Evolutionary conservation across 1,140 invertebrate genomes (phyloP).

Genomic region (Pomacea maculata): DNA sequence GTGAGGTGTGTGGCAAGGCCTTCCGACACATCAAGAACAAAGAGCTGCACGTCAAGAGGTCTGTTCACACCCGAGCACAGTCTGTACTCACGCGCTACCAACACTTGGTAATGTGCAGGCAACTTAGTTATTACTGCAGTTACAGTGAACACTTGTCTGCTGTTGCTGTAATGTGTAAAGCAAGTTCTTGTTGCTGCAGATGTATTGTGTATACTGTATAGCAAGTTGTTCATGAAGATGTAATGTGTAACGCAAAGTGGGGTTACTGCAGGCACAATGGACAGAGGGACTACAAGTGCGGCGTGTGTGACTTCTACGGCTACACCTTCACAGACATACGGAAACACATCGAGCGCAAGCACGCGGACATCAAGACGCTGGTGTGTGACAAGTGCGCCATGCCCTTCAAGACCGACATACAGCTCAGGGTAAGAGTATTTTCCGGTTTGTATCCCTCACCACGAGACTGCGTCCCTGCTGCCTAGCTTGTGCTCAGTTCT

Average conservation of each 20-base stretch:
- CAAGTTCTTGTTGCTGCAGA: too few relatives aligned
- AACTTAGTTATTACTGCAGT: not conserved
- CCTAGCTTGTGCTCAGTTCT: too few relatives aligned
- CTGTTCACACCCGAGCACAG: not conserved
- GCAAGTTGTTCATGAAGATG: not conserved
- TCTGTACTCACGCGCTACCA: not conserved
- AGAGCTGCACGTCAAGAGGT: conserved; percentile 67
- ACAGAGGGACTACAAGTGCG: conserved; percentile 64
- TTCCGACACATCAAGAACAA: conserved; percentile 67
- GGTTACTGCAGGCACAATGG: conserved; percentile 56
- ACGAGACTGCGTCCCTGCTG: too few relatives aligned
- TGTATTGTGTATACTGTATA: too few relatives aligned
- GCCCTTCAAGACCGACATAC: conserved; percentile 53
- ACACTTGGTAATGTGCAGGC: too few relatives aligned
- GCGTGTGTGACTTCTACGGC: conserved; percentile 66
- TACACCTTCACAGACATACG: conserved; percentile 68
- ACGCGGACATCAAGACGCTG: conserved; percentile 57
- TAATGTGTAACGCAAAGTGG: not conserved
- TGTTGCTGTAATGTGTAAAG: not conserved
- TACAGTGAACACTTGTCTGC: not conserved
- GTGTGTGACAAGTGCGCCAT: conserved; percentile 62
- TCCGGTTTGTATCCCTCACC: not conserved
- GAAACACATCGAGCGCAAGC: conserved; percentile 67
- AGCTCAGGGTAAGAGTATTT: conserved; percentile 47
- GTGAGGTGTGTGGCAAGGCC: conserved; percentile 63